A percentile compares a stretch with the other conserved stretches of the same genome.
These are phyloP conservation scores for Onychomys torridus DNA, from an alignment of 2,797 vertebrate genomes.

Conservation along the genomic window DNA sequence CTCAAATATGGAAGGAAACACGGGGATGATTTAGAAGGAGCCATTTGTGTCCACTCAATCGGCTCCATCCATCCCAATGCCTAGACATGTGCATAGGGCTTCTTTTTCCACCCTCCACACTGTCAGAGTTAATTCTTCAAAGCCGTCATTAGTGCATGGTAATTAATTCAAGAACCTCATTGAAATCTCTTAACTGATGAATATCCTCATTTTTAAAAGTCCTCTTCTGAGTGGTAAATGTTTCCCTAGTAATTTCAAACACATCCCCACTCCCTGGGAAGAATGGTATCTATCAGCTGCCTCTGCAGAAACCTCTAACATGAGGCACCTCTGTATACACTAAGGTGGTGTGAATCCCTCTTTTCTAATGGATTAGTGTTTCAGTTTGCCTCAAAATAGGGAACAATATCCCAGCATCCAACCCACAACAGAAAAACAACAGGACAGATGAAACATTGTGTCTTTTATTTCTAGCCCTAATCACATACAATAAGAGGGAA, in stretches of 20 bases:
- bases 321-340: neutral
- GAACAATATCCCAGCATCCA: neutral
- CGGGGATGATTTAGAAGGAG: neutral
- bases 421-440: neutral
- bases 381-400: neutral
- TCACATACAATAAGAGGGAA: neutral
- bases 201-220: neutral
- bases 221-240: slow-evolving; percentile 6
- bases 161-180: neutral
- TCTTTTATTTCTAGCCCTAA: neutral
- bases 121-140: neutral
- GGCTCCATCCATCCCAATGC: neutral
- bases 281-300: neutral
- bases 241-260: neutral
- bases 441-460: neutral
- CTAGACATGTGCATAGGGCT: neutral
- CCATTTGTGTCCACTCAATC: neutral
- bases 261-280: neutral
- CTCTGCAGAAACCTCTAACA: neutral
- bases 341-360: neutral
- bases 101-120: neutral
- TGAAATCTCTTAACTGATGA: neutral
- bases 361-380: neutral
- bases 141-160: neutral
- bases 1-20: neutral